These are phyloP conservation scores for Ectemnius continuus DNA, from an alignment of 2,888 invertebrate species.

Conservation along the genomic window DNA sequence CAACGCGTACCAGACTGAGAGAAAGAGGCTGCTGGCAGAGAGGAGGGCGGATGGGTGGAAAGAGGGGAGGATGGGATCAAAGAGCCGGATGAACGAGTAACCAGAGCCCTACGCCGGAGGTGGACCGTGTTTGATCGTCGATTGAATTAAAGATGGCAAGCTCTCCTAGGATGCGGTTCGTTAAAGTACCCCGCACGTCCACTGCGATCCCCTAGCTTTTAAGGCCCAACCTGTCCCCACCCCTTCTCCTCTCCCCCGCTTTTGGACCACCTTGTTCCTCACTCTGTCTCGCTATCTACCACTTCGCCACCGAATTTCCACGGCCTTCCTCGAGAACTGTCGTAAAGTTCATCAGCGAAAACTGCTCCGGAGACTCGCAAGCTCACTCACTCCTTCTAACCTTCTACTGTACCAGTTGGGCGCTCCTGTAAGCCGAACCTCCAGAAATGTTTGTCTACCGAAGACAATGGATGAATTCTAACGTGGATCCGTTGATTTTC, in stretches of 20 bases:
- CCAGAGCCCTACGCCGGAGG: constrained; percentile 26
- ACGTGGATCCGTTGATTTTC: too few species aligned
- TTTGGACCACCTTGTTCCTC: too few species aligned
- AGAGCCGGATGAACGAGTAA: constrained; percentile 26
- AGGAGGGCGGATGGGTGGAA: too few species aligned
- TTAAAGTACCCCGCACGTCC: constrained; percentile 33
- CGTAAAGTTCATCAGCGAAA: not conserved
- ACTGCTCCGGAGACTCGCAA: not conserved
- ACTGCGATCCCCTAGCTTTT: constrained; percentile 29
- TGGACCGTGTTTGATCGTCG: constrained; percentile 47
- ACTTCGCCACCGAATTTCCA: not conserved
- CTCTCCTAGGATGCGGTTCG: constrained; percentile 15
- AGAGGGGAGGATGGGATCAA: too few species aligned
- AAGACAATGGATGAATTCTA: too few species aligned
- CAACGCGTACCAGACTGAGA: constrained; percentile 19
- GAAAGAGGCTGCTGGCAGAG: too few species aligned
- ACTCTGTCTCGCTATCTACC: too few species aligned
- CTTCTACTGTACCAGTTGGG: too few species aligned
- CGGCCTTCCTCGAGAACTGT: constrained; percentile 1
- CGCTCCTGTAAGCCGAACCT: too few species aligned
- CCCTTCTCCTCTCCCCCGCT: not conserved
- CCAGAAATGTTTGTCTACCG: too few species aligned
- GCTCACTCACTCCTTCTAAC: too few species aligned
- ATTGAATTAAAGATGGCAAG: constrained; percentile 52
- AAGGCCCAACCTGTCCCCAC: not conserved